Evolutionary conservation across 2,888 invertebrate species (phyloP).

Genomic region (Holacanthella duospinosa): DNA sequence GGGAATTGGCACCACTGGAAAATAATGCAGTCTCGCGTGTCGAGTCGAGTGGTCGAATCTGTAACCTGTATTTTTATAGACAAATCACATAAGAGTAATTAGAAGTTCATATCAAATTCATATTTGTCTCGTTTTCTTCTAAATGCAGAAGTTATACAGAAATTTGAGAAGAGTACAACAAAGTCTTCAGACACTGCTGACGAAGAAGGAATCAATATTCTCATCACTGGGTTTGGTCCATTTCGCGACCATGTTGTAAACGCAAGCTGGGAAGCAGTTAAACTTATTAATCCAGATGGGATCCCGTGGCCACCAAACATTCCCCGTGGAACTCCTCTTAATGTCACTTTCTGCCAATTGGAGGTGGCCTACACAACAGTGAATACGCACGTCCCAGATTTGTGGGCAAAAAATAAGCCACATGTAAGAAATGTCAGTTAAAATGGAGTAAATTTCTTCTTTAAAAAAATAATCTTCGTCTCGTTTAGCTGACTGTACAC

Average conservation of each 20-base stretch:
- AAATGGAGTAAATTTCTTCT: not conserved
- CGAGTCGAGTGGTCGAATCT: no score
- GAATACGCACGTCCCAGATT: constrained; percentile 51
- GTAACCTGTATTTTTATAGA: no score
- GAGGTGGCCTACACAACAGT: constrained; percentile 64
- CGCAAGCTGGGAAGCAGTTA: constrained; percentile 74
- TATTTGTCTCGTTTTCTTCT: no score
- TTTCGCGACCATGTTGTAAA: constrained; percentile 60
- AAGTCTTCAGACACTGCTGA: not conserved
- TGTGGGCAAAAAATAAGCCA: constrained; percentile 63
- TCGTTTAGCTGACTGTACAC: constrained; percentile 67
- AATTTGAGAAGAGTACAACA: constrained; percentile 1
- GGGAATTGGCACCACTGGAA: no score
- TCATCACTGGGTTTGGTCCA: constrained; percentile 72
- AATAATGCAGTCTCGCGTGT: no score
- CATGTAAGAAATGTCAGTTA: constrained; percentile 45
- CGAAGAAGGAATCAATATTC: constrained; percentile 40
- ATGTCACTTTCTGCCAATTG: constrained; percentile 52
- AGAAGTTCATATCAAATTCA: no score
- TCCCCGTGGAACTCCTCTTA: constrained; percentile 39
- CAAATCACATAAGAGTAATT: no score
- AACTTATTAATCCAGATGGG: constrained; percentile 45
- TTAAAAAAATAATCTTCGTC: not conserved
- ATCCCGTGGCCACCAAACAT: constrained; percentile 30
- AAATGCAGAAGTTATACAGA: constrained; percentile 1